These are phyloP conservation scores for Anarhynchus alexandrinus DNA, from an alignment of 2,113 vertebrate genomes.

Conservation along the genomic window DNA sequence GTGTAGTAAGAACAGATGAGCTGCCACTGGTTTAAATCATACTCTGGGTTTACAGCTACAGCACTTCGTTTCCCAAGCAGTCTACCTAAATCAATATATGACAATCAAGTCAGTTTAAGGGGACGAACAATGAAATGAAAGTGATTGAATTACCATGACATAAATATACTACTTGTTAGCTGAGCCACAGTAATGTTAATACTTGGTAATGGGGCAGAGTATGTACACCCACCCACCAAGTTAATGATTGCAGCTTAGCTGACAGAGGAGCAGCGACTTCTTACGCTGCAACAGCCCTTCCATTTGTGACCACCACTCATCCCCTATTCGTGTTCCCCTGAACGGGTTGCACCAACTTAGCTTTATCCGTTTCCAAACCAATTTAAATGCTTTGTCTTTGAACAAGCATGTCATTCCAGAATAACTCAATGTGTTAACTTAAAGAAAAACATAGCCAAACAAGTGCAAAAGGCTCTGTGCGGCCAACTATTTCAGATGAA, in stretches of 20 bases:
- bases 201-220: neutral
- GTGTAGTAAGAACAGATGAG: neutral
- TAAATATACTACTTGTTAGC: constrained; percentile 31
- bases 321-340: neutral
- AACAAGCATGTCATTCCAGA: neutral
- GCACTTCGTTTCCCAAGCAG: neutral
- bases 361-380: neutral
- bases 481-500: neutral
- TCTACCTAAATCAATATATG: neutral
- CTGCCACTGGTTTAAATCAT: neutral
- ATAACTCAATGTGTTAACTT: neutral
- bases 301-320: neutral
- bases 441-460: neutral
- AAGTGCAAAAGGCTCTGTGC: neutral
- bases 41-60: neutral
- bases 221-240: neutral
- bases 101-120: neutral
- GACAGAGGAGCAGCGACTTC: neutral
- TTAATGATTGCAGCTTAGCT: neutral
- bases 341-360: rapidly evolving
- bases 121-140: constrained; percentile 11
- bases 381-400: neutral
- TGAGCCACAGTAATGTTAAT: neutral
- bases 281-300: neutral
- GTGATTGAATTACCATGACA: constrained; percentile 11